Base-by-base conservation (phyloP, 2,888 invertebrate genomes). In the Spilarctia lutea region DNA sequence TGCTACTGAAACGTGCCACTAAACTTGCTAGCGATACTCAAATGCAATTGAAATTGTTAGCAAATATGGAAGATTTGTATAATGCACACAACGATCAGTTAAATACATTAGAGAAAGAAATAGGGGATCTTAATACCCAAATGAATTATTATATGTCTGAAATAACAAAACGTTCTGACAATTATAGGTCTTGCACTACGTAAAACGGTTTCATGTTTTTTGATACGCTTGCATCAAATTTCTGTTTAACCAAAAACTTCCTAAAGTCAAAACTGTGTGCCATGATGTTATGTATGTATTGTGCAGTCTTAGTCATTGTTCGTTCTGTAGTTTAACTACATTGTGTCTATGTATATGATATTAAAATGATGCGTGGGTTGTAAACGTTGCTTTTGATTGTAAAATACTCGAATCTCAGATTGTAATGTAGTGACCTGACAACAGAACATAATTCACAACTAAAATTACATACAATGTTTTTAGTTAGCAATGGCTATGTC, bases 11-110 rank as follows among this genome's bases (percentile, higher is more conserved):
- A 83, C 96, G 98, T 79, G 99, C 99, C 1, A 97, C 98, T 63
- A 97, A 97, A 86, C 96, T 99, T 35, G 98, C 98, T 3, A 97
- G 97, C 76, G 97, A 97, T 81, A 98, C 98, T 3, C 97, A 97
- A 86, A 96, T 96, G 76, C 98, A 98, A 90, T 94, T 98, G 39
- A 97, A 97, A 84, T 97, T 97, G 85, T 94, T 98, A 71, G 96
- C 97, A 86, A 94, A 97, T 90, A 96, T 98, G 97, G 97, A 98
- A 86, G 96, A 96, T 79, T 96, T 97, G 70, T 97, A 97, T 88
- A 96, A 96, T 79, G 96, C 96, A 72, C 97, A 97, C 86, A 97
- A 97, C 85, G 96, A 96, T 71, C 95, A 96, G 74, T 91, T 98
- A 27, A 95, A 93, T 75, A 95, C 94, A 65, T 92, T 97, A 77